phyloP scores from a whole-genome alignment of 2,888 invertebrate genomes.

The Copidosoma aretas region DNA sequence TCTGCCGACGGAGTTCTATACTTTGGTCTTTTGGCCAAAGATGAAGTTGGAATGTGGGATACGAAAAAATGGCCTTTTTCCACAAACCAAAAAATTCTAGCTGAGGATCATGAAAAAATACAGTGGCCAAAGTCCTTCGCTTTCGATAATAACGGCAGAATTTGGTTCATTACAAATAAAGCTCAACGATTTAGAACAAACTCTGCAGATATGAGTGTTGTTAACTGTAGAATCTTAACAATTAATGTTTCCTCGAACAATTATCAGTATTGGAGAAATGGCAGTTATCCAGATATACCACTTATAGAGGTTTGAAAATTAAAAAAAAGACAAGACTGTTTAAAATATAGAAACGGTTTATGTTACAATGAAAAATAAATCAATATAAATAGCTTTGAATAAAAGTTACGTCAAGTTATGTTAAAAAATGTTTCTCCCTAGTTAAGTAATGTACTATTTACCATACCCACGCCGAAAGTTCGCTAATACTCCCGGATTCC shows the following conservation, averaged over 20 bases:
- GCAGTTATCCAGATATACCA: slow-evolving; percentile 26
- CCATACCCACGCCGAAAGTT: no score
- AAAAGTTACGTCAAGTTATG: no score
- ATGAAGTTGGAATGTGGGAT: slow-evolving; percentile 76
- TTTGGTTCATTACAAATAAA: slow-evolving; percentile 71
- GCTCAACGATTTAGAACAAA: no score
- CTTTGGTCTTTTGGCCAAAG: slow-evolving; percentile 73
- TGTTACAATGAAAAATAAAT: no score
- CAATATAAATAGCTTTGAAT: no score
- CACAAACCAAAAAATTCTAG: slow-evolving; percentile 70
- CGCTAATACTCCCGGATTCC: no score
- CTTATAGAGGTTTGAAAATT: no score
- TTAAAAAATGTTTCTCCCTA: no score
- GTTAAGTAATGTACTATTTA: no score
- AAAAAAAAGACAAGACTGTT: no score
- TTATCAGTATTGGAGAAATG: slow-evolving; percentile 66
- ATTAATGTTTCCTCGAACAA: slow-evolving; percentile 70
- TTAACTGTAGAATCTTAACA: slow-evolving; percentile 66
- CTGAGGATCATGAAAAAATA: slow-evolving; percentile 71
- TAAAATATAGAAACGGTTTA: no score
- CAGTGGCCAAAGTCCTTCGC: slow-evolving; percentile 79
- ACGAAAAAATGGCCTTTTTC: slow-evolving; percentile 64
- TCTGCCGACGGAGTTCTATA: slow-evolving; percentile 73
- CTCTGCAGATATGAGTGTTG: no score
- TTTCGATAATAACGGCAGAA: slow-evolving; percentile 71